Conservation (phyloP, 2,888 invertebrate species). For the Hydriomena furcata region DNA sequence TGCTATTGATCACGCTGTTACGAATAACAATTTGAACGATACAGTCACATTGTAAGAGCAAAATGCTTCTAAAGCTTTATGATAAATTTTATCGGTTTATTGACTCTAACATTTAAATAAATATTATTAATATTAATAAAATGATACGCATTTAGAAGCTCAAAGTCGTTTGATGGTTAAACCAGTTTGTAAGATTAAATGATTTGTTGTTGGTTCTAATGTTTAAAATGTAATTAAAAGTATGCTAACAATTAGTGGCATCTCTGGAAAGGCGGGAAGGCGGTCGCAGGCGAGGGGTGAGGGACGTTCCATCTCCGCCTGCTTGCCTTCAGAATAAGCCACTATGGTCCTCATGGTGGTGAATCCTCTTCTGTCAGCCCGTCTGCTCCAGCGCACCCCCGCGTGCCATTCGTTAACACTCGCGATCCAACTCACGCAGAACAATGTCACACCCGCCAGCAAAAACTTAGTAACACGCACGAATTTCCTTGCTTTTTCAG, state of each 20-base stretch:
- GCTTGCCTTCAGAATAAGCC: constrained; percentile 83
- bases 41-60: constrained; percentile 40
- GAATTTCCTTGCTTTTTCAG: constrained; percentile 58
- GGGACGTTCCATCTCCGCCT: constrained; percentile 77
- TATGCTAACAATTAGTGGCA: constrained; percentile 63
- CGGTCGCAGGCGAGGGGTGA: constrained; percentile 70
- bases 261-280: constrained; percentile 61
- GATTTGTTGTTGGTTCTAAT: constrained; percentile 15
- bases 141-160: constrained; percentile 7
- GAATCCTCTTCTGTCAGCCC: constrained; percentile 35
- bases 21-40: constrained; percentile 44
- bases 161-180: constrained; percentile 20
- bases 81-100: constrained; percentile 27
- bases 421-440: constrained; percentile 74
- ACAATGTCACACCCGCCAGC: constrained; percentile 67
- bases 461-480: constrained; percentile 66
- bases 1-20: constrained; percentile 34
- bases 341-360: constrained; percentile 83
- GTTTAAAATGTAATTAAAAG: constrained; percentile 9
- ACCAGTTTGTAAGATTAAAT: constrained; percentile 34
- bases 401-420: constrained; percentile 71
- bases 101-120: constrained; percentile 20
- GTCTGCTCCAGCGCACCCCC: constrained; percentile 56
- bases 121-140: constrained; percentile 29
- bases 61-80: constrained; percentile 35